Percentiles rank a stretch among this genome's conserved stretches.
Conservation (phyloP, 2,888 invertebrate species). For the Thymelicus lineola region DNA sequence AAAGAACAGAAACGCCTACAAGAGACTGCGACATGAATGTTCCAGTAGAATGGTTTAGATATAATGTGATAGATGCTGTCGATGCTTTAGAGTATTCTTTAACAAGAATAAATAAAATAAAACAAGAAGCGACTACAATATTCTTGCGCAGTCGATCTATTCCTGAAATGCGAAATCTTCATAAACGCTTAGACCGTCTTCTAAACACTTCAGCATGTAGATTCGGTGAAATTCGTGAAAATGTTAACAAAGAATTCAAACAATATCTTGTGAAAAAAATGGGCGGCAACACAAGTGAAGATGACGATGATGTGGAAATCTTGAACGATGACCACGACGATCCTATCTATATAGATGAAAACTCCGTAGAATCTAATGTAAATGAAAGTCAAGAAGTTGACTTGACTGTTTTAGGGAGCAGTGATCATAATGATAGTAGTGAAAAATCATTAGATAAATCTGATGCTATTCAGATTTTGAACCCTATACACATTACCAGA, state of each 20-base stretch:
- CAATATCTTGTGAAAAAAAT: slow-evolving; percentile 73
- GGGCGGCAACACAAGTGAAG: slow-evolving; percentile 58
- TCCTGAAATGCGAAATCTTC: slow-evolving; percentile 80
- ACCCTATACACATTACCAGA: not conserved
- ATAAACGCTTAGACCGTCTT: slow-evolving; percentile 82
- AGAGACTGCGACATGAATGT: slow-evolving; percentile 68
- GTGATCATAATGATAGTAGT: slow-evolving; percentile 80
- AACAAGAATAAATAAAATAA: slow-evolving; percentile 78
- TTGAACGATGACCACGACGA: slow-evolving; percentile 72
- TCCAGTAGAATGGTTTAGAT: slow-evolving; percentile 85
- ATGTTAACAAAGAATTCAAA: slow-evolving; percentile 82
- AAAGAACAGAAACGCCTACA: slow-evolving; percentile 37
- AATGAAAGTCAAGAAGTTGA: slow-evolving; percentile 70
- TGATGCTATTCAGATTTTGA: slow-evolving; percentile 27
- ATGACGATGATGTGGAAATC: slow-evolving; percentile 76
- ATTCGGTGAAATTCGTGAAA: slow-evolving; percentile 83
- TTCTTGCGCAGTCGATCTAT: slow-evolving; percentile 76
- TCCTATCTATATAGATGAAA: slow-evolving; percentile 82
- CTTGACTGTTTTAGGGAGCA: slow-evolving; percentile 67
- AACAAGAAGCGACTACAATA: slow-evolving; percentile 73
- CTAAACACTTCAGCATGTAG: slow-evolving; percentile 82
- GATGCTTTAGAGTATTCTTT: slow-evolving; percentile 85
- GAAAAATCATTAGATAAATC: slow-evolving; percentile 55
- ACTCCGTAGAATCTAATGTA: slow-evolving; percentile 71
- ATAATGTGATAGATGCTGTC: slow-evolving; percentile 83